Conservation (phyloP, 2,888 invertebrate species). For the Pyrrhia umbra region DNA sequence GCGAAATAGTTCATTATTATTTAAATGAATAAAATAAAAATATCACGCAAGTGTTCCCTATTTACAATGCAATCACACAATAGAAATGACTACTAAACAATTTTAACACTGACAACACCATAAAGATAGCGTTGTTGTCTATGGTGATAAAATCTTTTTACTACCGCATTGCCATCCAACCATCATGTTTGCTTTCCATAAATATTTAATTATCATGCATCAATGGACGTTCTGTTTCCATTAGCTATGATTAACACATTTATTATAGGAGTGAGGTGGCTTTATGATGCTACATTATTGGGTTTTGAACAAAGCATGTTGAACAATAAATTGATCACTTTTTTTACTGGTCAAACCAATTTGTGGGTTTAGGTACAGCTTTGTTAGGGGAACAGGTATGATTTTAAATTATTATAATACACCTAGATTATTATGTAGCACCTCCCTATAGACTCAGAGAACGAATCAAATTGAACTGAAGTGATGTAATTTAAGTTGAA, state of each 20-base stretch:
- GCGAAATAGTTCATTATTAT: too few species aligned
- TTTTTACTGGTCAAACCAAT: too few species aligned
- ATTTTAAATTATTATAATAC: too few species aligned
- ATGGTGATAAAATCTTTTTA: conserved; percentile 50
- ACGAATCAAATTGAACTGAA: too few species aligned
- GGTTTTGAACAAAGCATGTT: background rate
- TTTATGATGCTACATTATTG: conserved; percentile 1
- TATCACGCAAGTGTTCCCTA: background rate
- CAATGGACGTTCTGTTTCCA: conserved; percentile 28
- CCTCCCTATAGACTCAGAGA: too few species aligned
- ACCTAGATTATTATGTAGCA: too few species aligned
- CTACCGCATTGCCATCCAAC: conserved; percentile 37
- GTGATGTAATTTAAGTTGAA: too few species aligned
- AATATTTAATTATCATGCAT: conserved; percentile 44
- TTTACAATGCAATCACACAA: conserved; percentile 24
- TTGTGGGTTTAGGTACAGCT: too few species aligned
- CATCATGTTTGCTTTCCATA: conserved; percentile 52
- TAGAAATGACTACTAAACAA: conserved; percentile 14
- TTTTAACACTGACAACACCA: conserved; percentile 27
- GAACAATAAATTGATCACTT: background rate
- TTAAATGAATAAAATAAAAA: conserved; percentile 4
- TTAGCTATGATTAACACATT: conserved; percentile 34
- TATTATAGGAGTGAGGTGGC: background rate
- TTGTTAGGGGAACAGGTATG: too few species aligned
- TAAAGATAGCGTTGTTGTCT: conserved; percentile 46